These are phyloP conservation scores for Hemaris fuciformis DNA, from an alignment of 2,888 invertebrate genomes.

Conservation along the genomic window DNA sequence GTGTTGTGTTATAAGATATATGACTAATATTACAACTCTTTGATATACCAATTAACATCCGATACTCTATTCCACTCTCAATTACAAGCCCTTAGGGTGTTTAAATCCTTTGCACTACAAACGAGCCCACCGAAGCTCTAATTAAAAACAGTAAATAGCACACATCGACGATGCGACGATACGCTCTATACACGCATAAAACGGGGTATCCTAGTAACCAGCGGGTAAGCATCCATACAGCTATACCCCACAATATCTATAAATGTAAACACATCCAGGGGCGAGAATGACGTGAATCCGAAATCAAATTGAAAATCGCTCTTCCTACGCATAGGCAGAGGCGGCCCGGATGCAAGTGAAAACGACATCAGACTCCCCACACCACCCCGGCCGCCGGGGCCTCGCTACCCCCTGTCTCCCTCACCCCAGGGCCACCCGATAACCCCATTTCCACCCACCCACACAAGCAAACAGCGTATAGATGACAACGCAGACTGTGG, in stretches of 20 bases:
- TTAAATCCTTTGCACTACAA: background rate
- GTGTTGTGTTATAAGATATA: background rate
- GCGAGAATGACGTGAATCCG: conserved; percentile 50
- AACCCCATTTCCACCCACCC: conserved; percentile 64
- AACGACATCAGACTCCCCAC: conserved; percentile 52
- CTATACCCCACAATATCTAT: background rate
- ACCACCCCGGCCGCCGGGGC: background rate
- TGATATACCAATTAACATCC: background rate
- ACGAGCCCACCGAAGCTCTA: background rate
- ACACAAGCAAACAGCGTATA: conserved; percentile 24
- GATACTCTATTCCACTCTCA: background rate
- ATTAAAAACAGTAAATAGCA: background rate
- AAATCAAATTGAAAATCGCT: conserved; percentile 69
- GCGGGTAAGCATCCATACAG: background rate
- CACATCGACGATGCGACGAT: background rate
- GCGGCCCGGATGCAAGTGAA: conserved; percentile 79
- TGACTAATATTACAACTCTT: background rate
- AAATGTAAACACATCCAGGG: conserved; percentile 40
- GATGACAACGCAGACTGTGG: conserved; percentile 57
- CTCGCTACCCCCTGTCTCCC: conserved; percentile 19
- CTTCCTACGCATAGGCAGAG: conserved; percentile 45
- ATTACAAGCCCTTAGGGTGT: background rate
- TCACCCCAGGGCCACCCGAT: conserved; percentile 44
- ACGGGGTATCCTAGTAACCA: background rate
- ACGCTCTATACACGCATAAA: background rate